These are phyloP conservation scores for Junonia oenone DNA, from an alignment of 2,888 invertebrate genomes.

Conservation along the genomic window DNA sequence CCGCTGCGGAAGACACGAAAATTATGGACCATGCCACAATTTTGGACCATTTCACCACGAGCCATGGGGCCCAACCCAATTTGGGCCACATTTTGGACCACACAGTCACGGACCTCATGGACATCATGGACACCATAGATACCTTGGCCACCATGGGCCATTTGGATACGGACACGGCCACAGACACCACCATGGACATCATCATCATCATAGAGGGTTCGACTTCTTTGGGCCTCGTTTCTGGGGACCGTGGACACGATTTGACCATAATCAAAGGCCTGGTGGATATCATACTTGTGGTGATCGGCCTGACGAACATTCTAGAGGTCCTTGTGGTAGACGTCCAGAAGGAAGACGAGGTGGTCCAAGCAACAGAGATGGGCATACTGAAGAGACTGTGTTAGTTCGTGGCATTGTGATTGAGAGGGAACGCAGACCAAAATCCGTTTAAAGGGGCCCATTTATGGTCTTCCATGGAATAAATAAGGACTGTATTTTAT, in stretches of 20 bases:
- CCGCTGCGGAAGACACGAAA: neutral
- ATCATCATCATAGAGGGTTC: slow-evolving; percentile 11
- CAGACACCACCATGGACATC: slow-evolving; percentile 10
- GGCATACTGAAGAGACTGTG: slow-evolving; percentile 3
- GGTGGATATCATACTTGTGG: neutral
- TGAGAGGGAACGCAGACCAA: slow-evolving; percentile 8
- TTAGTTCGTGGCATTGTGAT: slow-evolving; percentile 18
- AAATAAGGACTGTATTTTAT: neutral
- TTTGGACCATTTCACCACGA: neutral
- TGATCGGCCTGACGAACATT: no score
- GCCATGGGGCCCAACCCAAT: neutral
- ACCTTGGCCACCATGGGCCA: slow-evolving; percentile 9
- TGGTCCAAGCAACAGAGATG: neutral
- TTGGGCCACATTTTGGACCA: neutral
- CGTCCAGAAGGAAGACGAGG: neutral
- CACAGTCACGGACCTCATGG: slow-evolving; percentile 4
- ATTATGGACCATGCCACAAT: neutral
- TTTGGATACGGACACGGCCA: slow-evolving; percentile 10
- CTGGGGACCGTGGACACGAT: slow-evolving; percentile 5
- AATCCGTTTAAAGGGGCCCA: slow-evolving; percentile 10
- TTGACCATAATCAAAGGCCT: neutral
- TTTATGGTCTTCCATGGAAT: neutral
- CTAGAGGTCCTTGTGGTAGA: neutral
- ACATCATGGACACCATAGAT: neutral
- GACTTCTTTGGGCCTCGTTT: slow-evolving; percentile 2